These are phyloP conservation scores for Nannobrachium achirus DNA, from an alignment of 2,113 vertebrate species.

Conservation along the genomic window DNA sequence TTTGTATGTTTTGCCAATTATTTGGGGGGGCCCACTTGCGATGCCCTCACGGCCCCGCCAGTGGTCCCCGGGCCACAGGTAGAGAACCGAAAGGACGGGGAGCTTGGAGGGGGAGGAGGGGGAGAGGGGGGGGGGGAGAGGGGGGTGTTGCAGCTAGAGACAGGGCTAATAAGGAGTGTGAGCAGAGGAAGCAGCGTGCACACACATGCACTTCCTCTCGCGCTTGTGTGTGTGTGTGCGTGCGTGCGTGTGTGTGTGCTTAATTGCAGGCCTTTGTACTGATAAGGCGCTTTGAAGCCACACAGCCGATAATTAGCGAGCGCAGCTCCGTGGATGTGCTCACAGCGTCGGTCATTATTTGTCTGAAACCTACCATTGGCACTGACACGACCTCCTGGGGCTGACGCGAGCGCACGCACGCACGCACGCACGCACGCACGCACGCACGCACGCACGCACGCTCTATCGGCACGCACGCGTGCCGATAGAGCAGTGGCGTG, in stretches of 20 bases:
- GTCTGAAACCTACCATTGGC: conserved; percentile 62
- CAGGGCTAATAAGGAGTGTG: conserved; percentile 45
- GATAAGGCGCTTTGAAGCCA: conserved; percentile 80
- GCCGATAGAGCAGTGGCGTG: too few relatives aligned
- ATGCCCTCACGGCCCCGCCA: conserved; percentile 17
- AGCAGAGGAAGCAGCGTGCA: conserved; percentile 24
- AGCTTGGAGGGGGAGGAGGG: background rate
- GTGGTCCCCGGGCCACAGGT: too few relatives aligned
- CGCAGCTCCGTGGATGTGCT: conserved; percentile 55
- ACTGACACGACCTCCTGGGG: conserved; percentile 61
- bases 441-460: conserved; percentile 1
- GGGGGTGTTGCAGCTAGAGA: conserved; percentile 38
- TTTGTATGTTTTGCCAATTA: too few relatives aligned
- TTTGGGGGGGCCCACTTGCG: too few relatives aligned
- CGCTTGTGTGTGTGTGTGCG: conserved; percentile 8
- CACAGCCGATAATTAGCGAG: conserved; percentile 80
- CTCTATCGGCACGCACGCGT: too few relatives aligned
- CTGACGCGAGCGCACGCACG: conserved; percentile 18
- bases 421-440: conserved; percentile 27
- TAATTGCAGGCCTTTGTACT: conserved; percentile 81
- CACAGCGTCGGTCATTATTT: conserved; percentile 73
- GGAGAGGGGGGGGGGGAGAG: conserved; percentile 11
- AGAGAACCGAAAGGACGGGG: background rate
- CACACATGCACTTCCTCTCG: too few relatives aligned
- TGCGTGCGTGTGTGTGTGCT: conserved; percentile 32